A percentile compares a stretch with the other conserved stretches of the same genome.
Evolutionary conservation across 2,113 vertebrate genomes (phyloP).

Genomic region (Toxotes chatareus): DNA sequence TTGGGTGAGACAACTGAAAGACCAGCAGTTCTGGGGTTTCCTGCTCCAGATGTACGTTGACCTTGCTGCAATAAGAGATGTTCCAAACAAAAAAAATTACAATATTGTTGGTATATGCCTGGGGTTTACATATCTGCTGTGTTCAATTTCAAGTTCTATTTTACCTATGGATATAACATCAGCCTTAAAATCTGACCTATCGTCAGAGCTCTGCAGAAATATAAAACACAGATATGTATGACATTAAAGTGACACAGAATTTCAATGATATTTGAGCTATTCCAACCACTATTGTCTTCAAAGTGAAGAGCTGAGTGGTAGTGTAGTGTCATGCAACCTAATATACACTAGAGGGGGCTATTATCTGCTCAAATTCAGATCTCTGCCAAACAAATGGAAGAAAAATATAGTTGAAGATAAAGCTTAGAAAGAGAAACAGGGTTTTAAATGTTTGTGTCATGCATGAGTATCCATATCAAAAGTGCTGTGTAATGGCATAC

Average conservation of each 20-base stretch:
- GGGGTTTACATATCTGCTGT: neutral
- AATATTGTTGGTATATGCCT: neutral
- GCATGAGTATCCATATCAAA: neutral
- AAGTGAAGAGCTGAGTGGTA: neutral
- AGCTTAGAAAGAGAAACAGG: neutral
- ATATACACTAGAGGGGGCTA: constrained; percentile 56
- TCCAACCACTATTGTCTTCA: neutral
- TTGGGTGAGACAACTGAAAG: neutral
- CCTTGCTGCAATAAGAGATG: neutral
- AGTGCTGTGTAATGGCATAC: constrained; percentile 1
- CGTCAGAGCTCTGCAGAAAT: neutral
- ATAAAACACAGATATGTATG: neutral
- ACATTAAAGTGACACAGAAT: neutral
- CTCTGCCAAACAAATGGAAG: neutral
- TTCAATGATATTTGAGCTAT: neutral
- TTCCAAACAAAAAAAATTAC: no score
- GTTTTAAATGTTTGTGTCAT: neutral
- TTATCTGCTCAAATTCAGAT: constrained; percentile 7
- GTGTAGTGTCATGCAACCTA: neutral
- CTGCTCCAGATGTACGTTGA: neutral
- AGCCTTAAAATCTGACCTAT: neutral
- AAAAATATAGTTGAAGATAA: neutral
- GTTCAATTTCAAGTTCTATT: neutral
- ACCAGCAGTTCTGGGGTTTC: neutral
- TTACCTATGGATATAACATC: neutral